Conservation (phyloP, 1,140 invertebrate genomes). For the Microplitis mediator region DNA sequence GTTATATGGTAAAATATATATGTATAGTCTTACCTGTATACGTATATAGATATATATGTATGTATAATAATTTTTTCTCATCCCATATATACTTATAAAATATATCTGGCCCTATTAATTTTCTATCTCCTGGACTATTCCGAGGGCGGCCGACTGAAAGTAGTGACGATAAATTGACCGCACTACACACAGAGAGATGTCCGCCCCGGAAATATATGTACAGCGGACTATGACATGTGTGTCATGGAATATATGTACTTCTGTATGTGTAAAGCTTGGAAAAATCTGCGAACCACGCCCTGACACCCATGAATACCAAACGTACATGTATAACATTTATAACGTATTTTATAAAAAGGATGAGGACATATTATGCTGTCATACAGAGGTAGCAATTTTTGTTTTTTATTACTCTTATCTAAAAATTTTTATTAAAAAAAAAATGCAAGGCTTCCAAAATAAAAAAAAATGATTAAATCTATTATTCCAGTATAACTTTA, state of each 20-base stretch:
- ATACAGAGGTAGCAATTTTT: not conserved
- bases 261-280: not conserved
- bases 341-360: too few species aligned
- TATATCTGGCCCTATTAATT: too few species aligned
- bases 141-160: not conserved
- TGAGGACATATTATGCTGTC: not conserved
- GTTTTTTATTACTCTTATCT: not conserved
- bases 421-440: too few species aligned
- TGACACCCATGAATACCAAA: not conserved
- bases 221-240: not conserved
- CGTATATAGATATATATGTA: too few species aligned
- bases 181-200: not conserved
- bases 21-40: too few species aligned
- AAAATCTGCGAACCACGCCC: not conserved
- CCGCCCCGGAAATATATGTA: slow-evolving; percentile 2
- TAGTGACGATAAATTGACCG: slow-evolving; percentile 8
- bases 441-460: too few species aligned
- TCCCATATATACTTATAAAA: not conserved
- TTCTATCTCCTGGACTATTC: not conserved
- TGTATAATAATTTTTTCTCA: not conserved
- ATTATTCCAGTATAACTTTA: too few species aligned
- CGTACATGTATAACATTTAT: not conserved
- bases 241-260: not conserved
- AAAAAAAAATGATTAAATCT: too few species aligned
- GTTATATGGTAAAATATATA: too few species aligned